phyloP scores from a whole-genome alignment of 2,113 vertebrate genomes.

The Alces alces region DNA sequence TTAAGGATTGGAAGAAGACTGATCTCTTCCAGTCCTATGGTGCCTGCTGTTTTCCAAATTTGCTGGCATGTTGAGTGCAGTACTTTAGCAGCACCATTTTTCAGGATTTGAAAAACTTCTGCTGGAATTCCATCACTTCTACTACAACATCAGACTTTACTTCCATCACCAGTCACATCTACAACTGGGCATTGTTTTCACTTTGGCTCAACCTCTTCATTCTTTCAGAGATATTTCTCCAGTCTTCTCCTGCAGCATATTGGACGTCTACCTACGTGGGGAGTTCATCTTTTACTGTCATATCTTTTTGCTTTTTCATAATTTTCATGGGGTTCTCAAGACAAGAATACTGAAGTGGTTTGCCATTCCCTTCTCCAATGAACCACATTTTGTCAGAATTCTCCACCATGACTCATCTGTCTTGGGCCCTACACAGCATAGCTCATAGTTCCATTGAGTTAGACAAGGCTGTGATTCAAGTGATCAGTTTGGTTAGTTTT shows the following conservation, averaged over 20 bases:
- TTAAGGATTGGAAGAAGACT: not conserved
- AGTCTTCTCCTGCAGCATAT: not conserved
- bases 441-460: not conserved
- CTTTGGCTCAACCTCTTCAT: not conserved
- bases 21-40: not conserved
- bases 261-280: not conserved
- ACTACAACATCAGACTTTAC: not conserved
- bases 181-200: accelerated
- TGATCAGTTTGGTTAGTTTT: not conserved
- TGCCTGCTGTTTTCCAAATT: not conserved
- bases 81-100: not conserved
- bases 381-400: not conserved
- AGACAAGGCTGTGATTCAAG: not conserved
- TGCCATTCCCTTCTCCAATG: not conserved
- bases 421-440: not conserved
- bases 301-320: not conserved
- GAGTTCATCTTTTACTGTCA: not conserved
- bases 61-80: not conserved
- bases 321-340: not conserved
- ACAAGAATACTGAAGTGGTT: not conserved
- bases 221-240: not conserved
- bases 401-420: not conserved
- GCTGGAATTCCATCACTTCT: not conserved
- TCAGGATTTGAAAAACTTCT: not conserved
- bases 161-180: not conserved